Evolutionary conservation across 2,888 invertebrate species (phyloP), one percentile per base, ranked within the genome.

Genomic region (Drosophila rubida): DNA sequence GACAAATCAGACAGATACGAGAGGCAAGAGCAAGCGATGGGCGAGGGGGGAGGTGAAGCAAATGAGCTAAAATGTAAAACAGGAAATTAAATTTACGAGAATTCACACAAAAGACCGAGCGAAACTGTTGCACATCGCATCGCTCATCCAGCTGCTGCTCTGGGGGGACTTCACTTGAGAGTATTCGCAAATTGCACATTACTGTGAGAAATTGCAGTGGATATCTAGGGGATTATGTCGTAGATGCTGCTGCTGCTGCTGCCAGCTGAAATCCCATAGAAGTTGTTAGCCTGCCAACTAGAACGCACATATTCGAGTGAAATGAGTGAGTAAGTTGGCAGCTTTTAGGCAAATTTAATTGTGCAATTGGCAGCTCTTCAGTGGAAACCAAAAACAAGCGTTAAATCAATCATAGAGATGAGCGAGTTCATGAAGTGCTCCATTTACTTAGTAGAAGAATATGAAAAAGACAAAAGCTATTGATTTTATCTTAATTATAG

Each of bases 41-140:
- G 19, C 3, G 45, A 25, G 27, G 22, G n/a, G 19, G 13, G 25
- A 41, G 27, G 3, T 22, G 4, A 25, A 44, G 8, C 57, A 71
- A 67, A 67, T 68, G 65, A 74, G 75, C 60, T 64, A 65, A 72
- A 69, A 69, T 76, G 82, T 60, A 69, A 72, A 70, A 71, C 80
- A 81, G 86, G 81, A 81, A 81, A 85, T 81, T 81, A 85, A 81
- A 81, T 81, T 82, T 76, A 85, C 73, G 65, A 82, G 80, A 79
- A 85, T 78, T 75, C 70, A 75, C 79, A 81, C 76, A 75, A 66
- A 64, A 57, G 69, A 51, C 48, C 41, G 58, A 64, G 19, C 16
- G 19, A 65, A 74, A 71, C 62, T 74, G 67, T 80, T 74, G 80
- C 78, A 77, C 60, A 62, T 30, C 22, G 58, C 59, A 64, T 50